Base-by-base conservation (phyloP, 2,113 vertebrate genomes). In the Oreochromis niloticus region DNA sequence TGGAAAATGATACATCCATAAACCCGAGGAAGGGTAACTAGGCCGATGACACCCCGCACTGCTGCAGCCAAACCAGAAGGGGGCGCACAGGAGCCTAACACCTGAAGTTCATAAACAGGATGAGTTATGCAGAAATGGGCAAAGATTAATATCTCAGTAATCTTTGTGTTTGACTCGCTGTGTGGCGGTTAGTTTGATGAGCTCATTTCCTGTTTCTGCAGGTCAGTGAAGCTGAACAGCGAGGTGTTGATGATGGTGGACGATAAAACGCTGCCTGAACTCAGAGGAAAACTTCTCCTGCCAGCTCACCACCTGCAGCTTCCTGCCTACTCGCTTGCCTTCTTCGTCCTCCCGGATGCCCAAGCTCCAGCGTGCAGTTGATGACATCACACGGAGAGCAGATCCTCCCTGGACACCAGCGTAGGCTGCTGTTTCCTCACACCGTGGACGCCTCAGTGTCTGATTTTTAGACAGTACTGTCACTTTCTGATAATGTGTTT, bases 341-440 rank as follows among this genome's bases (percentile, higher is more conserved):
- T 99, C 94, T 99, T 97, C 22, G 97, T 99, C 55, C 94, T 99
- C 87, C 93, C 79, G 36, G 97, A 97, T 0, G 96, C 97, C 57
- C 93, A 89, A 81, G 97, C 96, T 8, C 36, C 92, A 1, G 97
- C 96, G 81, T 99, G 98, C 87, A 22, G 93, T 32, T 56, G 78
- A 39, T 13, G 52, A 46, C n/a, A 43, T 71, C 39, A 71, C 39
- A 16, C 22, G 6, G 41, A 30, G 14, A 27, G 14, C 56, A 7
- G 63, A 10, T 48, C 14, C 11, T 48, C 59, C 8, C 30, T 48
- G 9, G 57, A 22, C 5, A 5, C 19, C 52, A 54, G 9, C 3
- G 19, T n/a, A 22, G 52, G 7, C 14, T 46, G 68, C 13, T 4
- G 43, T 30, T 48, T 73, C 39, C 22, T 41, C 66, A 71, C 2